Percentiles rank a stretch among this genome's conserved stretches.
Conservation (phyloP, 2,797 vertebrate genomes). For the Cyclura pinguis region DNA sequence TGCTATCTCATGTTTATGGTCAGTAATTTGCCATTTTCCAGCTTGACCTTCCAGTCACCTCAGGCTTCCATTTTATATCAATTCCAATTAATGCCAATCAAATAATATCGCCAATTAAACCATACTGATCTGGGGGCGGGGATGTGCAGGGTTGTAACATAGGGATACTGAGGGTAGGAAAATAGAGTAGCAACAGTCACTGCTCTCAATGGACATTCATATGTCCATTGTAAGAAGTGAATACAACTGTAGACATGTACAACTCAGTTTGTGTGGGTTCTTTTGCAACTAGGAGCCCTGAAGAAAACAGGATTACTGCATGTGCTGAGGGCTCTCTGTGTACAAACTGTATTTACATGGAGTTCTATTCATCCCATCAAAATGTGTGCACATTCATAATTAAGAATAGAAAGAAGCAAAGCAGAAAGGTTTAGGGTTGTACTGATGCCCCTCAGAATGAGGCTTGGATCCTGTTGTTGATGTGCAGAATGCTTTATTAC, state of each 20-base stretch:
- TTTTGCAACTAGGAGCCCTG: background rate
- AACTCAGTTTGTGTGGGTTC: background rate
- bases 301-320: slow-evolving; percentile 4
- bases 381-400: background rate
- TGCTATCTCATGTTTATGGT: too few species aligned
- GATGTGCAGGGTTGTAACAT: too few species aligned
- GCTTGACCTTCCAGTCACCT: too few species aligned
- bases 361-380: background rate
- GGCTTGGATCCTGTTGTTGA: background rate
- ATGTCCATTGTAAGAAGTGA: background rate
- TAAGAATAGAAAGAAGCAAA: background rate
- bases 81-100: too few species aligned
- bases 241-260: background rate
- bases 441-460: background rate
- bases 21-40: too few species aligned
- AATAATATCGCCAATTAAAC: too few species aligned
- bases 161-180: too few species aligned
- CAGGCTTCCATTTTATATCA: too few species aligned
- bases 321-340: background rate
- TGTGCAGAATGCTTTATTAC: background rate
- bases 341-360: background rate
- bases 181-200: background rate
- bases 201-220: too few species aligned
- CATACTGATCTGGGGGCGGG: too few species aligned
- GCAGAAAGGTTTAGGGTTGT: background rate